Evolutionary conservation across 2,888 invertebrate species (phyloP).

Genomic region (Ctenicera cuprea): DNA sequence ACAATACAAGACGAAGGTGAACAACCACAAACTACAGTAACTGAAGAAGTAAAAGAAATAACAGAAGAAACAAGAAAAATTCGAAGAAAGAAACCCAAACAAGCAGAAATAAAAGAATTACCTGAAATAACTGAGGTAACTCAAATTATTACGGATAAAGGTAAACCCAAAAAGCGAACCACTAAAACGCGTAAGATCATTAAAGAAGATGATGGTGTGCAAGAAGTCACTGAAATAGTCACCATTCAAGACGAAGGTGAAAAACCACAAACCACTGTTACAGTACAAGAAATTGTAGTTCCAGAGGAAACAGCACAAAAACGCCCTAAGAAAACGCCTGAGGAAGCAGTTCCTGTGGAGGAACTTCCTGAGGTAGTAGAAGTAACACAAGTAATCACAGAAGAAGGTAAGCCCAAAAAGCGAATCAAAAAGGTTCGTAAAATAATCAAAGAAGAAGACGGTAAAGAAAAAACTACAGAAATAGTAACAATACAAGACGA

Average conservation of each 20-base stretch:
- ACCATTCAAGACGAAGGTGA: constrained; percentile 71
- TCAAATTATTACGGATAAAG: constrained; percentile 38
- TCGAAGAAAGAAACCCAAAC: constrained; percentile 53
- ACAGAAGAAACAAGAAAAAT: constrained; percentile 58
- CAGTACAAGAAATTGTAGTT: constrained; percentile 48
- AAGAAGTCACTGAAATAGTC: constrained; percentile 72
- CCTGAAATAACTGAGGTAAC: constrained; percentile 42
- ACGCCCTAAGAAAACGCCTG: constrained; percentile 54
- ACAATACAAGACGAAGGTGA: constrained; percentile 47
- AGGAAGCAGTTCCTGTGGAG: constrained; percentile 45
- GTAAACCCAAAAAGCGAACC: constrained; percentile 46
- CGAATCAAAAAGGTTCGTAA: constrained; percentile 52
- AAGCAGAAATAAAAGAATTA: constrained; percentile 47
- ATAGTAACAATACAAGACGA: constrained; percentile 61
- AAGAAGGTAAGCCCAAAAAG: constrained; percentile 60
- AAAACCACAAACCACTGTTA: constrained; percentile 68
- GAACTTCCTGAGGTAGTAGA: constrained; percentile 59
- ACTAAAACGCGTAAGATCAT: constrained; percentile 68
- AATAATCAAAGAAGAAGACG: constrained; percentile 37
- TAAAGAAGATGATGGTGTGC: constrained; percentile 70
- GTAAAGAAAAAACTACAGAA: constrained; percentile 50
- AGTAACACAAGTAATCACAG: constrained; percentile 57
- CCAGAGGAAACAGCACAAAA: constrained; percentile 38
- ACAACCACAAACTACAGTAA: constrained; percentile 61
- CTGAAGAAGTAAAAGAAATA: constrained; percentile 62